A percentile compares a stretch with the other conserved stretches of the same genome.
Evolutionary conservation across 2,888 invertebrate species (phyloP).

Genomic region (Oscheius sp.): DNA sequence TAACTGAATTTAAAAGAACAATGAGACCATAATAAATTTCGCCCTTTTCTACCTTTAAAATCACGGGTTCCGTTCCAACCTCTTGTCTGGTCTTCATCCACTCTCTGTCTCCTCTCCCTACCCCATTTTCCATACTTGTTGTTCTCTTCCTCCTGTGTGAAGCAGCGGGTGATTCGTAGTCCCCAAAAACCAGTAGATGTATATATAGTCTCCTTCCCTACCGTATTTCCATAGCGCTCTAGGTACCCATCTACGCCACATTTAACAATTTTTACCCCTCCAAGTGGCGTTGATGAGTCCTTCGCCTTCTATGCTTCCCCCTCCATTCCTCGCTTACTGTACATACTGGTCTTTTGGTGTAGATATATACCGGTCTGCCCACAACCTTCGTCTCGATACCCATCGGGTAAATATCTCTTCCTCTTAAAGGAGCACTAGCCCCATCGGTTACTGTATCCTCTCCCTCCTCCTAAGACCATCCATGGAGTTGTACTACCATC

Average conservation of each 20-base stretch:
- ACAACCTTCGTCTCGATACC: neutral
- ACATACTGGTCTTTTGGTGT: constrained; percentile 20
- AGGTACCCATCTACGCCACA: neutral
- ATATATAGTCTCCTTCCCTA: neutral
- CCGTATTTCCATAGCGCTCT: neutral
- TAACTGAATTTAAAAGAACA: neutral
- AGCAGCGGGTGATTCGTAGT: constrained; percentile 1
- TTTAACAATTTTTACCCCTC: constrained; percentile 21
- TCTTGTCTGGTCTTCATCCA: too few species aligned
- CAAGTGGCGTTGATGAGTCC: constrained; percentile 1
- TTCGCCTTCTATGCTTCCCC: neutral
- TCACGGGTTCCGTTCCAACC: neutral
- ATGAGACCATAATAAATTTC: neutral
- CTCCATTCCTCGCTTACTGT: constrained; percentile 1
- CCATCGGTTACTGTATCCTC: neutral
- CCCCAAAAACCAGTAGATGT: constrained; percentile 8
- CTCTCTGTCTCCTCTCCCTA: neutral
- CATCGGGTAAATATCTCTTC: neutral
- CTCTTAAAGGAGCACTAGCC: neutral
- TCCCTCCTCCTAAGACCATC: neutral
- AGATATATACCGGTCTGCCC: constrained; percentile 20
- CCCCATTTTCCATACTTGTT: neutral
- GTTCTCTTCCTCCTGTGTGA: constrained; percentile 3
- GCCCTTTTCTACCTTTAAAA: too few species aligned
- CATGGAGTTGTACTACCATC: neutral